These are phyloP conservation scores for Xenops minutus DNA, from an alignment of 2,797 vertebrate species.

Conservation along the genomic window DNA sequence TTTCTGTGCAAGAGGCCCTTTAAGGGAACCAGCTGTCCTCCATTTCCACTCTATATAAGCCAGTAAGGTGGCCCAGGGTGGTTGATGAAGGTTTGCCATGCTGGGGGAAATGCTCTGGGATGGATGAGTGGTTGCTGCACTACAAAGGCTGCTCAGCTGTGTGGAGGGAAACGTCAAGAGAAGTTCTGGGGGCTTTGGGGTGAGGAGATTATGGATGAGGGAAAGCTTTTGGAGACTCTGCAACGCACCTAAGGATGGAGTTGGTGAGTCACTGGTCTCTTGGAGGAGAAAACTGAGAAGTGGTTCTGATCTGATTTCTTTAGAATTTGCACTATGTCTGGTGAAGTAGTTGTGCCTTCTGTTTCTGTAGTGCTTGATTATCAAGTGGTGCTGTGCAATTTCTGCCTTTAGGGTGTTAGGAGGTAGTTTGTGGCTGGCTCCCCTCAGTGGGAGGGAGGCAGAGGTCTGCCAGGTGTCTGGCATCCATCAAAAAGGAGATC, in stretches of 20 bases:
- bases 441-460: neutral
- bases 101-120: accelerated
- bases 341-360: neutral
- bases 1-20: neutral
- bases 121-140: neutral
- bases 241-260: neutral
- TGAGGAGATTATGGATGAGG: accelerated
- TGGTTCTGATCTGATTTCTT: neutral
- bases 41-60: neutral
- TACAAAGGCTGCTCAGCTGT: accelerated
- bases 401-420: neutral
- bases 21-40: neutral
- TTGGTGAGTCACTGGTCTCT: accelerated
- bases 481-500: neutral
- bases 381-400: neutral
- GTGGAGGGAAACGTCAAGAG: neutral
- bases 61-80: accelerated
- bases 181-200: neutral
- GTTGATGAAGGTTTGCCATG: accelerated
- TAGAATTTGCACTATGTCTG: neutral
- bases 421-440: neutral
- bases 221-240: neutral
- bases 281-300: neutral
- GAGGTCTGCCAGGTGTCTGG: neutral
- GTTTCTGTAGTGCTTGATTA: neutral